Evolutionary conservation across 2,888 invertebrate species (phyloP).

Genomic region (Anthophora plumipes): DNA sequence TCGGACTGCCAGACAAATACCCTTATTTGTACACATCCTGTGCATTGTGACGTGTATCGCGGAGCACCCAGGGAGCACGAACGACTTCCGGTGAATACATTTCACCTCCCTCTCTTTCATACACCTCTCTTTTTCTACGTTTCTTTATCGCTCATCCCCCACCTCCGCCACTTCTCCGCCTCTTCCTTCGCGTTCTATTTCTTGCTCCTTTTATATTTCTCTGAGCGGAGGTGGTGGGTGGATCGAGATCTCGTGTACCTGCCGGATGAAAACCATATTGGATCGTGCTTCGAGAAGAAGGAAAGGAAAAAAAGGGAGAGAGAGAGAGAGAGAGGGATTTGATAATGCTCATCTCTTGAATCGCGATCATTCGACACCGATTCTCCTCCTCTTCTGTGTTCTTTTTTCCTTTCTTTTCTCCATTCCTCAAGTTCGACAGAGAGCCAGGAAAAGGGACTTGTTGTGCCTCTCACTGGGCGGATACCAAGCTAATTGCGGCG

Average conservation of each 20-base stretch:
- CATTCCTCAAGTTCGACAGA: not conserved
- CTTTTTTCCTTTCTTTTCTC: not conserved
- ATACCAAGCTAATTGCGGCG: slow-evolving; percentile 52
- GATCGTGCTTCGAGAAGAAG: too few relatives aligned
- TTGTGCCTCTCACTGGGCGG: slow-evolving; percentile 17
- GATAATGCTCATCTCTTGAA: slow-evolving; percentile 49
- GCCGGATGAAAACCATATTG: slow-evolving; percentile 55
- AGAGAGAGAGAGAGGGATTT: slow-evolving; percentile 19
- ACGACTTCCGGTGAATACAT: slow-evolving; percentile 69
- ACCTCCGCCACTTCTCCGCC: slow-evolving; percentile 35
- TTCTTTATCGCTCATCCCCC: slow-evolving; percentile 6
- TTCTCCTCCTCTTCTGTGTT: not conserved
- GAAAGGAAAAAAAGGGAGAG: too few relatives aligned
- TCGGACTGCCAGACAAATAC: slow-evolving; percentile 82
- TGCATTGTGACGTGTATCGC: slow-evolving; percentile 79
- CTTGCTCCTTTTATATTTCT: slow-evolving; percentile 38
- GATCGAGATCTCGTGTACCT: slow-evolving; percentile 57
- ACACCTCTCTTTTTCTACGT: not conserved
- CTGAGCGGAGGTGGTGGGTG: slow-evolving; percentile 44
- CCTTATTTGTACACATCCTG: slow-evolving; percentile 85
- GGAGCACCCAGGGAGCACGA: slow-evolving; percentile 66
- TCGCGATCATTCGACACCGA: slow-evolving; percentile 54
- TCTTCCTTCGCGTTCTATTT: slow-evolving; percentile 41
- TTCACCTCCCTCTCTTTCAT: slow-evolving; percentile 39
- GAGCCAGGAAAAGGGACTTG: slow-evolving; percentile 7